Evolutionary conservation across 1,140 invertebrate genomes (phyloP), one percentile per base, ranked within the genome.

Genomic region (Cydia strobilella): DNA sequence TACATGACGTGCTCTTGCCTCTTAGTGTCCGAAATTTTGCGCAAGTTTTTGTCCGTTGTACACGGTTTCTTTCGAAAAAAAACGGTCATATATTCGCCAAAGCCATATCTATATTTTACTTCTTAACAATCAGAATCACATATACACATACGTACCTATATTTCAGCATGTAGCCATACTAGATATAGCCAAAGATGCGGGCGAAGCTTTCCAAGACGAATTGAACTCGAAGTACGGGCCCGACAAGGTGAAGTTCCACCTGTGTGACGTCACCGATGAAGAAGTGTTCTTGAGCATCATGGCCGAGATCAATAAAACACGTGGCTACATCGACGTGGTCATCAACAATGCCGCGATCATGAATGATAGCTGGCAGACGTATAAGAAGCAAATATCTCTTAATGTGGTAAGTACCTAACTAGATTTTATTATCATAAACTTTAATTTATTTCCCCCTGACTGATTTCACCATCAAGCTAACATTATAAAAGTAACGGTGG

Each of bases 331-430:
- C 2, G 94, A 96, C 80, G 93, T 96, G 9, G 93, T 95, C 18
- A 90, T 96, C 42, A 96, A 96, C 82, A 96, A 95, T 83, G 96
- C 95, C 31, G 95, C 94, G 12, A 87, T 93, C 31, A 86, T 93
- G 80, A 87, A 91, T 71, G 91, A 93, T 39, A 74, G 74, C 18
- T 78, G 73, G 10, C 75, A 77, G 80, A 74, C 83, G 31, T 91
- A 85, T 74, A 84, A 82, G 77, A 91, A 88, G 72, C 80, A 80
- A 76, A 87, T 90, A 35, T 77, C 77, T 3, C 77, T 92, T 10
- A 93, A 93, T 84, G 80, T 92, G 76, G 91, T 93, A 80, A 85
- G 89, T 80, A 20, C 51, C 18, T 23, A 51, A 5, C 9, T 59
- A 59, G n/a, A 59, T 3, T n/a, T 51, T 0, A 15, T 51, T 15